phyloP scores from a whole-genome alignment of 2,113 vertebrate genomes.

The Alligator sinensis region DNA sequence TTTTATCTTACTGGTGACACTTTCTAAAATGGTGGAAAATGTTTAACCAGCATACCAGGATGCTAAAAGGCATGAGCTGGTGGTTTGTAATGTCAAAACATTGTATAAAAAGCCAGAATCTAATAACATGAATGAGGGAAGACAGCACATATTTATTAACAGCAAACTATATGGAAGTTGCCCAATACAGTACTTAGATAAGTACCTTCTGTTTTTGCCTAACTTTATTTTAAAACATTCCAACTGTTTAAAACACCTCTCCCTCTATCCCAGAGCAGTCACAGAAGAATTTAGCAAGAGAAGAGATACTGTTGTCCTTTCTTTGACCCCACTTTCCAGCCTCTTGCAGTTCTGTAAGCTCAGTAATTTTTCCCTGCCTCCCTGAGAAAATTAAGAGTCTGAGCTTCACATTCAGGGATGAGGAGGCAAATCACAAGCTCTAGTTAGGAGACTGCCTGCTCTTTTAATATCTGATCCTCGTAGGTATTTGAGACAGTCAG shows the following conservation, averaged over 20 bases:
- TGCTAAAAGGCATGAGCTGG: background rate
- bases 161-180: background rate
- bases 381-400: background rate
- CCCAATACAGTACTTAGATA: background rate
- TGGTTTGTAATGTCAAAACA: background rate
- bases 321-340: background rate
- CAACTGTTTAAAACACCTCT: background rate
- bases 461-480: too few species aligned
- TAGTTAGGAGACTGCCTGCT: background rate
- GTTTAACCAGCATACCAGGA: background rate
- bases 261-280: background rate
- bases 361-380: background rate
- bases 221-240: background rate
- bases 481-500: too few species aligned
- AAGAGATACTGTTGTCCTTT: background rate
- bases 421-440: background rate
- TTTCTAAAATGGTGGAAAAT: background rate
- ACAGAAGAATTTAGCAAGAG: accelerated
- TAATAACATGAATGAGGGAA: background rate
- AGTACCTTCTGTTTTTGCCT: background rate
- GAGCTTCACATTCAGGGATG: background rate
- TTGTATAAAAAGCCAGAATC: background rate
- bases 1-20: background rate
- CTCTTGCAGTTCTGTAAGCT: background rate
- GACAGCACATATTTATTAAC: too few species aligned